These are phyloP conservation scores for Helicoverpa armigera DNA, from an alignment of 1,140 invertebrate genomes.

Conservation along the genomic window DNA sequence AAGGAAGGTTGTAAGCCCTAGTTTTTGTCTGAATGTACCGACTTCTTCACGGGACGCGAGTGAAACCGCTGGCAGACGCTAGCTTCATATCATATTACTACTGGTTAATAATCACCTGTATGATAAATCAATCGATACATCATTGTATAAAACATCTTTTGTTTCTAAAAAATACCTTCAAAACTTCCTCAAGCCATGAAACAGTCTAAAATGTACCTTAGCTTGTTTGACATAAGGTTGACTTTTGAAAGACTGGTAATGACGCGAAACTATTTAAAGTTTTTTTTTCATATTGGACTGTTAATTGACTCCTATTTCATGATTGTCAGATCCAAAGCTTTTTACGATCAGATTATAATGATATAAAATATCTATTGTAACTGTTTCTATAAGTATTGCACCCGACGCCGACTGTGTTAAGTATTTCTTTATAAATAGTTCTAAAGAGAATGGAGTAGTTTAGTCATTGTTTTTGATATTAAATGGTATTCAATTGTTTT, in stretches of 20 bases:
- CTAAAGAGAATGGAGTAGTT: background rate
- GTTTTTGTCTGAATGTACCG: no score
- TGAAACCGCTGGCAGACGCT: background rate
- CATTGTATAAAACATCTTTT: constrained; percentile 56
- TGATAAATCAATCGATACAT: constrained; percentile 58
- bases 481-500: constrained; percentile 1
- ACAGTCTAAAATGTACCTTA: background rate
- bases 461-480: background rate
- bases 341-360: constrained; percentile 71
- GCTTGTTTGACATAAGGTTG: background rate
- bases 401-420: constrained; percentile 9
- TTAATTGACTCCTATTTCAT: constrained; percentile 56
- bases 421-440: background rate
- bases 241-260: background rate
- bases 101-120: constrained; percentile 4
- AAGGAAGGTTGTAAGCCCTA: no score
- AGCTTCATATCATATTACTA: background rate
- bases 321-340: constrained; percentile 48
- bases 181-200: background rate
- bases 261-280: constrained; percentile 1
- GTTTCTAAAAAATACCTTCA: constrained; percentile 41
- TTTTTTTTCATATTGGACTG: constrained; percentile 52
- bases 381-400: constrained; percentile 1
- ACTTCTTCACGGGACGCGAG: no score
- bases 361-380: constrained; percentile 59